phyloP scores from a whole-genome alignment of 1,140 invertebrate species.

The Pogonomyrmex californicus region DNA sequence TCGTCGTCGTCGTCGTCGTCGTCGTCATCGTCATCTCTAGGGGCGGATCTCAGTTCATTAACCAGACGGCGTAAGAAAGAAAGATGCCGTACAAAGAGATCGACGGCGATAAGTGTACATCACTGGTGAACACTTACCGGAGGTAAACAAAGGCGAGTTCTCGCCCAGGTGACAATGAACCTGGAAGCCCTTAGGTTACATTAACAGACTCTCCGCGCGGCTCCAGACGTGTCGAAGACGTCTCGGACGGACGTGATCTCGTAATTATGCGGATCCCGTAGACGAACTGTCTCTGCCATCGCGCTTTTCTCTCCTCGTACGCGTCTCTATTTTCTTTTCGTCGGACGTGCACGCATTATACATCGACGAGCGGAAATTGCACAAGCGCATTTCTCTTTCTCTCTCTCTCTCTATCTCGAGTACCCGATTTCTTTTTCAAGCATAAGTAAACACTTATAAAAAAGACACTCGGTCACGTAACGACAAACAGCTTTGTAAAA shows the following conservation, averaged over 20 bases:
- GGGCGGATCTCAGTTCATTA: conserved; percentile 77
- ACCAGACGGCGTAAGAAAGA: conserved; percentile 71
- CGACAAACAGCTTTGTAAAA: neutral
- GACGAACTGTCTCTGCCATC: conserved; percentile 63
- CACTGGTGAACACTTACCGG: conserved; percentile 67
- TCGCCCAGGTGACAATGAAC: conserved; percentile 82
- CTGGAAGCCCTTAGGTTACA: conserved; percentile 75
- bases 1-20: conserved; percentile 29
- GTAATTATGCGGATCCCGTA: conserved; percentile 77
- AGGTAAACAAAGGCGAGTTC: conserved; percentile 79
- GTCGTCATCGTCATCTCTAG: conserved; percentile 37
- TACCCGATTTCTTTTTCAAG: neutral
- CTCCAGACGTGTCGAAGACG: conserved; percentile 72
- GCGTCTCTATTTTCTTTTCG: conserved; percentile 54
- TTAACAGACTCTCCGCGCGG: conserved; percentile 70
- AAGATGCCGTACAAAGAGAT: conserved; percentile 70
- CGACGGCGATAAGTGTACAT: conserved; percentile 70
- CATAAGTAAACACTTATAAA: conserved; percentile 15
- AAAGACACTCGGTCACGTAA: neutral
- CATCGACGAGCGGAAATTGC: conserved; percentile 40
- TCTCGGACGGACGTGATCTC: conserved; percentile 77
- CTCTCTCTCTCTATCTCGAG: neutral
- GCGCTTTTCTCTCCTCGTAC: conserved; percentile 43
- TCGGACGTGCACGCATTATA: conserved; percentile 30
- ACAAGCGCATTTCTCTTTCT: neutral